phyloP scores from a whole-genome alignment of 2,797 vertebrate genomes.

The Emydoidea blandingii region DNA sequence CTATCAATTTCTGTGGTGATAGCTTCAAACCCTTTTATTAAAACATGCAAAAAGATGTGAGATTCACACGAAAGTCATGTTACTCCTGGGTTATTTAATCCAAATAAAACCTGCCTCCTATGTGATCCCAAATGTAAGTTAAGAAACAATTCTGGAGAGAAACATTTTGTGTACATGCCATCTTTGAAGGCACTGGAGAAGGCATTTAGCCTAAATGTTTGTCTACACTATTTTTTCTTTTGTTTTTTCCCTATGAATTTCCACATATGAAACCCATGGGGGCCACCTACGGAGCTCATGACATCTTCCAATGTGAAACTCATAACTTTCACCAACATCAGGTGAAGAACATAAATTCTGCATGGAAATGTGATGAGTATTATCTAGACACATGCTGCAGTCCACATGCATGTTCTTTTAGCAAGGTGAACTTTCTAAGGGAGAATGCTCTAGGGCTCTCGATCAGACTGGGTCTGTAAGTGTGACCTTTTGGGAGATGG shows the following conservation, averaged over 20 bases:
- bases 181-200: background rate
- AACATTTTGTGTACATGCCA: background rate
- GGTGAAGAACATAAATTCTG: background rate
- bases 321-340: background rate
- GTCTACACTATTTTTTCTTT: background rate
- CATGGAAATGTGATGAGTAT: background rate
- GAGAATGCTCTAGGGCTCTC: background rate
- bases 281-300: background rate
- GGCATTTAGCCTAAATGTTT: background rate
- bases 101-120: background rate
- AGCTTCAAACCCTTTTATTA: background rate
- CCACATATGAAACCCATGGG: background rate
- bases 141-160: background rate
- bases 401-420: fast-evolving
- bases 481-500: background rate
- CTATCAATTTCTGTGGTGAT: background rate
- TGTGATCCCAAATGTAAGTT: background rate
- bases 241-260: background rate
- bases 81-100: background rate
- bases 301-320: background rate
- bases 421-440: background rate
- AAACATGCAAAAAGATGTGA: background rate
- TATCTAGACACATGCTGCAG: background rate
- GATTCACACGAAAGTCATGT: background rate
- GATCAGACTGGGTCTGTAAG: background rate